These are phyloP conservation scores for Eciton burchellii DNA, from an alignment of 1,140 invertebrate genomes.

Conservation along the genomic window DNA sequence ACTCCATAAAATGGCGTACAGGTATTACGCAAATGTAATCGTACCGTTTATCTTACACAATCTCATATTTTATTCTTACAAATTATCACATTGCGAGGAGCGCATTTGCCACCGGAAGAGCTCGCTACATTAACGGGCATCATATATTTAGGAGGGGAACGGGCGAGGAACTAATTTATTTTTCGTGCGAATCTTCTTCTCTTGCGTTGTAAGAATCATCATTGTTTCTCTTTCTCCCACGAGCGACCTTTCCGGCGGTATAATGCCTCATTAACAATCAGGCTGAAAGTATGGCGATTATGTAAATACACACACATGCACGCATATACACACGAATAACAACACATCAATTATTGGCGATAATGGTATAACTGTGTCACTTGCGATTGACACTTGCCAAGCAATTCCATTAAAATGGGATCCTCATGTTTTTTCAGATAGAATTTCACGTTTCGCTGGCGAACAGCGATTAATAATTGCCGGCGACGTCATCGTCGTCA, in stretches of 20 bases:
- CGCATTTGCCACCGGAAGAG: background rate
- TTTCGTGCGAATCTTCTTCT: conserved; percentile 14
- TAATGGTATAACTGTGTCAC: conserved; percentile 63
- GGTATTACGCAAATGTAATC: conserved; percentile 4
- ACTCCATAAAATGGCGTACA: background rate
- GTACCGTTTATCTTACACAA: background rate
- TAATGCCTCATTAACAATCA: conserved; percentile 19
- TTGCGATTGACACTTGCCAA: conserved; percentile 5
- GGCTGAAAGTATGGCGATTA: conserved; percentile 27
- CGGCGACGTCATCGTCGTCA: background rate
- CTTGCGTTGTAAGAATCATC: conserved; percentile 15
- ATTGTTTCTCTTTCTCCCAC: conserved; percentile 22
- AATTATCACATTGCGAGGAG: background rate
- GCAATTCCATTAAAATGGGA: conserved; percentile 25
- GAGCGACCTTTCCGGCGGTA: conserved; percentile 18
- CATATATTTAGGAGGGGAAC: background rate
- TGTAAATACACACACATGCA: conserved; percentile 50
- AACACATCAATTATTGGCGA: conserved; percentile 51
- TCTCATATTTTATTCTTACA: conserved; percentile 1
- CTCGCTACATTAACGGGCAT: background rate
- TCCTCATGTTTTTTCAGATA: background rate
- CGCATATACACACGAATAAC: conserved; percentile 30
- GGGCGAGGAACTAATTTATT: conserved; percentile 28
- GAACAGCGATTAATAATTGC: conserved; percentile 19
- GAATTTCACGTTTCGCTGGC: background rate